Evolutionary conservation across 2,888 invertebrate genomes (phyloP).

Genomic region (Pollenia labialis): DNA sequence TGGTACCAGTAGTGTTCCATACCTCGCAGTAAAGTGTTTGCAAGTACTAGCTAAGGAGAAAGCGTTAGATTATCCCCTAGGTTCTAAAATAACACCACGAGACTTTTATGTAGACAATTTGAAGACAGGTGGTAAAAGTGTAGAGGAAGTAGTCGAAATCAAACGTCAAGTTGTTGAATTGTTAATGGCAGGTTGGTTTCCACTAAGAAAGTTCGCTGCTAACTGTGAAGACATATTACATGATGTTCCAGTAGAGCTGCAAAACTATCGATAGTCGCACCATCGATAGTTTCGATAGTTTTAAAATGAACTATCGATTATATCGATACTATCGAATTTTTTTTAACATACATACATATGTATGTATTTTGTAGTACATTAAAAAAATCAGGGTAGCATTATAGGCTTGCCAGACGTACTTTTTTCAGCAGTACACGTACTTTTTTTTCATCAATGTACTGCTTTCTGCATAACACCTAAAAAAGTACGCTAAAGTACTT

Average conservation of each 20-base stretch:
- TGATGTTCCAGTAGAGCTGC: conserved; percentile 14
- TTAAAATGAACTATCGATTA: too few species aligned
- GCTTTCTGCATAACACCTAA: too few species aligned
- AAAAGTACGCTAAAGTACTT: too few species aligned
- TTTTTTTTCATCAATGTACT: too few species aligned
- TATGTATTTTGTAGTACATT: too few species aligned
- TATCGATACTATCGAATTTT: too few species aligned
- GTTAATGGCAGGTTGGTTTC: conserved; percentile 42
- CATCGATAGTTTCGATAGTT: too few species aligned
- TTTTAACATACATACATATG: too few species aligned
- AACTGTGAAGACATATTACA: conserved; percentile 23
- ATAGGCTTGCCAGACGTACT: too few species aligned
- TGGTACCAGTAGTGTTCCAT: conserved; percentile 50
- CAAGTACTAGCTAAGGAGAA: conserved; percentile 39
- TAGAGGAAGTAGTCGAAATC: conserved; percentile 39
- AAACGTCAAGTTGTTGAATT: conserved; percentile 36
- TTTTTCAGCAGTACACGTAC: too few species aligned
- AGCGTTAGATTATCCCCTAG: conserved; percentile 17
- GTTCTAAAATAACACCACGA: conserved; percentile 9
- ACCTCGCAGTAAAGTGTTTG: conserved; percentile 53
- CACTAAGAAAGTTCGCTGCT: conserved; percentile 42
- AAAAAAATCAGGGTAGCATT: too few species aligned
- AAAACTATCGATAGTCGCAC: too few species aligned
- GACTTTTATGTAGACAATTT: conserved; percentile 64
- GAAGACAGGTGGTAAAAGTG: conserved; percentile 49